Evolutionary conservation across 2,113 vertebrate species (phyloP).

Genomic region (Talpa occidentalis): DNA sequence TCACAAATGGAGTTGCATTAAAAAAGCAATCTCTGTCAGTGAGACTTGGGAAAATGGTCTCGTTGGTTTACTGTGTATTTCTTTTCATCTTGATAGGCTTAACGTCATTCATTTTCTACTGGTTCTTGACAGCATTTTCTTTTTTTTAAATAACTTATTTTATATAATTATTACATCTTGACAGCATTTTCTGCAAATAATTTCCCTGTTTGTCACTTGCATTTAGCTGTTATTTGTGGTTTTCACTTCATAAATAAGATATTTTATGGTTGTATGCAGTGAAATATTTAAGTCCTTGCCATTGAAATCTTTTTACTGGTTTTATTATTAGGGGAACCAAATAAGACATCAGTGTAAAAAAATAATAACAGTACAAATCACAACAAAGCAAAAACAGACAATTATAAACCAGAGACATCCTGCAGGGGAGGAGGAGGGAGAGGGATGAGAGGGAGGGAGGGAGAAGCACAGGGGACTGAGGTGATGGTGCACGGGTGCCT

Average conservation of each 20-base stretch:
- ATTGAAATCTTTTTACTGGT: neutral
- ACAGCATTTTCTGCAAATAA: neutral
- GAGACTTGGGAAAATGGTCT: neutral
- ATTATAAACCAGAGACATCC: too few species aligned
- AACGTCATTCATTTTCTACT: neutral
- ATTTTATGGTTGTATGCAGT: neutral
- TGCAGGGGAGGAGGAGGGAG: too few species aligned
- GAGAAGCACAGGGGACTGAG: too few species aligned
- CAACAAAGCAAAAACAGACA: too few species aligned
- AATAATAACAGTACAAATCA: too few species aligned
- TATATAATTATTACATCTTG: too few species aligned
- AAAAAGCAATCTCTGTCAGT: neutral
- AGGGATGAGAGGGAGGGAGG: too few species aligned
- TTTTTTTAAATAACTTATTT: too few species aligned
- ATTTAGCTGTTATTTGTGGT: conserved; percentile 18
- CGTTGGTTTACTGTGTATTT: neutral
- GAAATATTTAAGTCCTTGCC: conserved; percentile 17
- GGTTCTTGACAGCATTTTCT: neutral
- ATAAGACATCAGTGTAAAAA: too few species aligned
- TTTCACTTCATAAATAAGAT: conserved; percentile 25
- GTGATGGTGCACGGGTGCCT: too few species aligned
- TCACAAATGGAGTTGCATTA: neutral
- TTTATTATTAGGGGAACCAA: conserved; percentile 25
- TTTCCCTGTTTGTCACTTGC: conserved; percentile 30
- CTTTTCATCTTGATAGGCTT: neutral